A percentile compares a stretch with the other conserved stretches of the same genome.
These are phyloP conservation scores for Oriolus oriolus DNA, from an alignment of 2,113 vertebrate genomes.

Conservation along the genomic window DNA sequence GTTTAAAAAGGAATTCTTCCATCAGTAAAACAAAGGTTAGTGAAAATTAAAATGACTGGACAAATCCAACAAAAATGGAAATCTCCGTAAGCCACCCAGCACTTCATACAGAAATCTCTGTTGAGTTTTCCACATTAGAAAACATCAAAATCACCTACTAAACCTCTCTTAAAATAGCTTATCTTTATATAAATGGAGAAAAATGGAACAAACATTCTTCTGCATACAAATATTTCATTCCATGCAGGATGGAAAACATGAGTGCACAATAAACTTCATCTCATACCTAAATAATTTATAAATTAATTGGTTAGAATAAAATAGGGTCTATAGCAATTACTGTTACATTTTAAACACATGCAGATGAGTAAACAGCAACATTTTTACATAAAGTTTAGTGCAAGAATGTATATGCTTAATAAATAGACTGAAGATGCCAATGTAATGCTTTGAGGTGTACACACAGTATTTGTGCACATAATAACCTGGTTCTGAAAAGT, in stretches of 20 bases:
- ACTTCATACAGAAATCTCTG: conserved; percentile 23
- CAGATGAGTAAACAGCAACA: conserved; percentile 60
- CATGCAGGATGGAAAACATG: conserved; percentile 60
- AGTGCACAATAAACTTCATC: conserved; percentile 47
- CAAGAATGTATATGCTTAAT: conserved; percentile 67
- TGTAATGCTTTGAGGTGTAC: conserved; percentile 75
- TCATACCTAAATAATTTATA: conserved; percentile 53
- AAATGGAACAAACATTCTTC: conserved; percentile 50
- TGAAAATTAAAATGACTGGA: conserved; percentile 53
- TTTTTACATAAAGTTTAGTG: conserved; percentile 61
- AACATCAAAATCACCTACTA: conserved; percentile 13
- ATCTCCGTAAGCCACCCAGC: conserved; percentile 20
- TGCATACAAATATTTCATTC: conserved; percentile 63
- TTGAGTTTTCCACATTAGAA: neutral
- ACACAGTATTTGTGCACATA: conserved; percentile 73
- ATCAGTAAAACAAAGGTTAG: conserved; percentile 14
- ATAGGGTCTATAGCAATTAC: conserved; percentile 32
- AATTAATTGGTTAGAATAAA: conserved; percentile 49
- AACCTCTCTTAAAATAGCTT: conserved; percentile 29
- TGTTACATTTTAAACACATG: conserved; percentile 63
- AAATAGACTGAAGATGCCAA: conserved; percentile 75
- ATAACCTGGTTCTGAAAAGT: conserved; percentile 78
- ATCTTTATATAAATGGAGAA: conserved; percentile 10
- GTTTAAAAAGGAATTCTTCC: neutral
- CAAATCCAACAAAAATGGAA: conserved; percentile 35